Conservation (phyloP, 2,113 vertebrate species). For the Calidris pygmaea region DNA sequence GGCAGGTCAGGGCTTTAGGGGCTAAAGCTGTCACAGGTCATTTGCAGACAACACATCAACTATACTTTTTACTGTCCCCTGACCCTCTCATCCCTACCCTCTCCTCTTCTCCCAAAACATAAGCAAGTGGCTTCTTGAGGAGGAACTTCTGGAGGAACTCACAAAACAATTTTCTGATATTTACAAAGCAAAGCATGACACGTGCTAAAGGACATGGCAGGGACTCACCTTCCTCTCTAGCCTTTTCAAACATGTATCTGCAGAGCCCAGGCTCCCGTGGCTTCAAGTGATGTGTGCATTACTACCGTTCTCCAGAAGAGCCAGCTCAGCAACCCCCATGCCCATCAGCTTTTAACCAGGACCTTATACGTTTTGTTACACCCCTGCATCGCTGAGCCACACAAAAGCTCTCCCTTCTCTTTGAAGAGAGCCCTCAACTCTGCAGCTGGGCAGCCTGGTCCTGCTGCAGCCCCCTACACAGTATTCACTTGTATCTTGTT, state of each 20-base stretch:
- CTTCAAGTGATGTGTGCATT: not conserved
- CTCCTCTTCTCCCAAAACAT: not conserved
- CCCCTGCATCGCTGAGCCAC: not conserved
- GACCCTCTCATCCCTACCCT: not conserved
- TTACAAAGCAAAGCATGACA: not conserved
- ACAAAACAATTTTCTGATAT: not conserved
- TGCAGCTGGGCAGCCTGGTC: not conserved
- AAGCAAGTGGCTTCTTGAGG: not conserved
- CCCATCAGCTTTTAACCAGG: not conserved
- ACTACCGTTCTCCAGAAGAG: not conserved
- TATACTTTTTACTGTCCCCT: conserved; percentile 20
- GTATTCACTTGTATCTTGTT: not conserved
- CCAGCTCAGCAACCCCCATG: not conserved
- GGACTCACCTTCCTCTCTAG: not conserved
- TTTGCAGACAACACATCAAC: conserved; percentile 39
- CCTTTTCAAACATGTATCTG: fast-evolving
- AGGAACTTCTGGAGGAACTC: not conserved
- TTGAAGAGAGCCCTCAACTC: not conserved
- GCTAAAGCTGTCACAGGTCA: conserved; percentile 62
- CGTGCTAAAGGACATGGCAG: not conserved
- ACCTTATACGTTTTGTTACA: not conserved
- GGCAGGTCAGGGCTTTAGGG: conserved; percentile 38
- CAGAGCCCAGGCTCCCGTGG: not conserved
- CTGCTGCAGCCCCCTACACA: not conserved
- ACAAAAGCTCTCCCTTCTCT: not conserved